These are phyloP conservation scores for Platycnemis pennipes DNA, from an alignment of 2,888 invertebrate genomes.

Conservation along the genomic window DNA sequence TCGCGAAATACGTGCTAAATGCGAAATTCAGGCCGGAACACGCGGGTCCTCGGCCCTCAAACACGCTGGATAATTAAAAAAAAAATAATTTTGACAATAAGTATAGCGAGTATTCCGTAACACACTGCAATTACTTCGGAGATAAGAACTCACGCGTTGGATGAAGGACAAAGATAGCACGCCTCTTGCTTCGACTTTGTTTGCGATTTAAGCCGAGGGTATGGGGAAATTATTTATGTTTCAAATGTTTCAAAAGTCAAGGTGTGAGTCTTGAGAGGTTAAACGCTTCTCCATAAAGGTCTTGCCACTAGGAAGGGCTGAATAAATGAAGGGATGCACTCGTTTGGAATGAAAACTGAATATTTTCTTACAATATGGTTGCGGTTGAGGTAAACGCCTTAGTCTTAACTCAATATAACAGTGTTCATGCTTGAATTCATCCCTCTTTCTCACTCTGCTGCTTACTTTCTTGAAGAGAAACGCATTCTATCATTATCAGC, in stretches of 20 bases:
- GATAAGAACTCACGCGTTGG: slow-evolving; percentile 16
- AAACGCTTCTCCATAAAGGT: background rate
- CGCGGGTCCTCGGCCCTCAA: background rate
- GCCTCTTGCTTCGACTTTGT: background rate
- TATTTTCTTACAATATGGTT: no score
- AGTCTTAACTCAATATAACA: no score
- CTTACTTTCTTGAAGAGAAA: no score
- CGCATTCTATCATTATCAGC: no score
- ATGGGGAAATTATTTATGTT: background rate
- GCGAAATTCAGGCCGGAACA: slow-evolving; percentile 11
- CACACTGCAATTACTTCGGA: slow-evolving; percentile 7
- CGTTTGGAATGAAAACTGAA: no score
- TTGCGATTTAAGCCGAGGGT: background rate
- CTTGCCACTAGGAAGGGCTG: background rate
- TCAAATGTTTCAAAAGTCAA: slow-evolving; percentile 1
- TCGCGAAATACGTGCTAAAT: slow-evolving; percentile 55
- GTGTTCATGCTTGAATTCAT: no score
- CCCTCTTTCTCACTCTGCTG: no score
- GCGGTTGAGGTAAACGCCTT: no score
- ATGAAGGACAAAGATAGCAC: background rate
- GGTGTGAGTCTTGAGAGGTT: background rate
- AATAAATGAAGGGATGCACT: background rate
- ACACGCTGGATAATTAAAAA: background rate
- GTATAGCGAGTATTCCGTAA: background rate
- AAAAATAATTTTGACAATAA: no score